phyloP scores from a whole-genome alignment of 2,113 vertebrate genomes.

The Hydropotes inermis region DNA sequence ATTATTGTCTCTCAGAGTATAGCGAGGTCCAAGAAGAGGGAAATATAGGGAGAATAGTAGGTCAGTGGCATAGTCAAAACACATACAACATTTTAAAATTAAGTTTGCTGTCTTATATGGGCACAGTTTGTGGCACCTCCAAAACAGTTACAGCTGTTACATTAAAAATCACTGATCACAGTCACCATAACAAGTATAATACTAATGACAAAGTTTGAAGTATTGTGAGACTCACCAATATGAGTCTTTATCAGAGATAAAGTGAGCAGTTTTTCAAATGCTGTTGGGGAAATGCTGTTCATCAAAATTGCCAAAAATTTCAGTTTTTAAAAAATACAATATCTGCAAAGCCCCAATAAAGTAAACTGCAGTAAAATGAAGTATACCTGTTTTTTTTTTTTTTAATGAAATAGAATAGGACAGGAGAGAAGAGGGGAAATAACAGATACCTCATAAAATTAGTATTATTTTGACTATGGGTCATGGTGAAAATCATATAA shows the following conservation, averaged over 20 bases:
- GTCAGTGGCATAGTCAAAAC: not conserved
- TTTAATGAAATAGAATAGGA: not conserved
- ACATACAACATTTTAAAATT: not conserved
- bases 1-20: not conserved
- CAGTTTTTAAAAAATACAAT: not conserved
- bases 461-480: not conserved
- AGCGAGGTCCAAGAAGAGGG: not conserved
- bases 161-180: not conserved
- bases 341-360: not conserved
- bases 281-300: not conserved
- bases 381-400: not conserved
- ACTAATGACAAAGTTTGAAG: not conserved
- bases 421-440: not conserved
- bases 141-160: not conserved
- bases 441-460: not conserved
- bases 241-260: not conserved
- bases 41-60: not conserved
- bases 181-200: not conserved
- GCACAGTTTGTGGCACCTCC: not conserved
- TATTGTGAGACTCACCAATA: not conserved
- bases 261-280: not conserved
- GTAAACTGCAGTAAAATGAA: not conserved
- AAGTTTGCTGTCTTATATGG: not conserved
- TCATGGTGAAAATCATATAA: not conserved
- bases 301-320: not conserved